phyloP scores from a whole-genome alignment of 2,888 invertebrate genomes.

The Biston stratarius region DNA sequence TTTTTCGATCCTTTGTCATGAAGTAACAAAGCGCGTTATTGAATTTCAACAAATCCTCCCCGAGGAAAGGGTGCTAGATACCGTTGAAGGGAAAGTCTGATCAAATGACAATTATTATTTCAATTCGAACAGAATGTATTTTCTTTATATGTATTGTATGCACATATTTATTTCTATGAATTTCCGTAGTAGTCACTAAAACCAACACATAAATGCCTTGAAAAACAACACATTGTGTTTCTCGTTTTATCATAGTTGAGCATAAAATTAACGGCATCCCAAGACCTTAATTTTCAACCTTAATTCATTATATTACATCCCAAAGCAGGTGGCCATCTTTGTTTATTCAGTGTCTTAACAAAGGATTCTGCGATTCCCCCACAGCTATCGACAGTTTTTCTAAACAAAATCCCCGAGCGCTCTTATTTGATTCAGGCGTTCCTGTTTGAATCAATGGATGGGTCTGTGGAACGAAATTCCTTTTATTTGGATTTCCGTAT shows the following conservation, averaged over 20 bases:
- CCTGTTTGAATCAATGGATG: conserved; percentile 23
- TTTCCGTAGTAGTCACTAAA: conserved; percentile 1
- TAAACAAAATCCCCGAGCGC: conserved; percentile 35
- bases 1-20: conserved; percentile 58
- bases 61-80: conserved; percentile 51
- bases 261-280: conserved; percentile 63
- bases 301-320: conserved; percentile 51
- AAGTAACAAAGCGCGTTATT: conserved; percentile 67
- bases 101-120: conserved; percentile 52
- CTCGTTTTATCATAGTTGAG: conserved; percentile 57
- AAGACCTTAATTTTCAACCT: conserved; percentile 33
- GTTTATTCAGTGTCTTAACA: conserved; percentile 64
- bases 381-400: conserved; percentile 48
- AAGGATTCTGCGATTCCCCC: conserved; percentile 53
- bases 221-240: conserved; percentile 44
- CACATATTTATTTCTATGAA: background rate
- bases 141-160: conserved; percentile 22
- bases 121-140: conserved; percentile 27
- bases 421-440: conserved; percentile 30
- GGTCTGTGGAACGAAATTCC: conserved; percentile 7
- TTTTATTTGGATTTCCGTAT: conserved; percentile 27
- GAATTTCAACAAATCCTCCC: conserved; percentile 66
- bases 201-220: background rate
- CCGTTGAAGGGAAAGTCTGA: conserved; percentile 56
- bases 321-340: conserved; percentile 66